These are phyloP conservation scores for Psilopogon haemacephalus DNA, from an alignment of 2,113 vertebrate species.

Conservation along the genomic window DNA sequence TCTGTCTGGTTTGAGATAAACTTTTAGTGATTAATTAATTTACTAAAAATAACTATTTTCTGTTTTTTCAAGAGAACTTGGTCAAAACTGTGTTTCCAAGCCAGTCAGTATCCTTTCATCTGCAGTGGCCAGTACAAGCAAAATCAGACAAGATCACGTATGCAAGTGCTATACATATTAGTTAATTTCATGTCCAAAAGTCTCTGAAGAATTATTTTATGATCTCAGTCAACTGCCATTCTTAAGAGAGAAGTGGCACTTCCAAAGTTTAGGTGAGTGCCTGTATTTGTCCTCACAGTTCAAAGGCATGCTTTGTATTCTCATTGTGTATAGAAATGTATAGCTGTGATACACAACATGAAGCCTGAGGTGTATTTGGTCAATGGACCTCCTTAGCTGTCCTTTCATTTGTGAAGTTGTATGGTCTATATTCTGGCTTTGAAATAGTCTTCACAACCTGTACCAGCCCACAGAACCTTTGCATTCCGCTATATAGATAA, in stretches of 20 bases:
- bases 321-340: background rate
- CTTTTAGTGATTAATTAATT: background rate
- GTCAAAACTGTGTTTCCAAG: background rate
- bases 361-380: background rate
- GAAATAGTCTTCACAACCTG: conserved; percentile 5
- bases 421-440: background rate
- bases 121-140: background rate
- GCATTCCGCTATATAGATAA: background rate
- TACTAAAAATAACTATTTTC: background rate
- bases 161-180: background rate
- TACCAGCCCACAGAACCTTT: background rate
- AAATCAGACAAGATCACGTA: background rate
- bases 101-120: background rate
- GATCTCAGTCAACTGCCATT: background rate
- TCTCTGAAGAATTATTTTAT: background rate
- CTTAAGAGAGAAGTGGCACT: background rate
- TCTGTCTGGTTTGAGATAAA: background rate
- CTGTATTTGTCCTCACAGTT: background rate
- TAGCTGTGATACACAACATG: background rate
- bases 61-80: background rate
- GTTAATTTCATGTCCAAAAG: background rate
- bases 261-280: background rate
- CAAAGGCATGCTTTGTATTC: background rate
- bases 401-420: background rate
- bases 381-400: background rate